These are phyloP conservation scores for Panthera uncia DNA, from an alignment of 2,113 vertebrate genomes.

Conservation along the genomic window DNA sequence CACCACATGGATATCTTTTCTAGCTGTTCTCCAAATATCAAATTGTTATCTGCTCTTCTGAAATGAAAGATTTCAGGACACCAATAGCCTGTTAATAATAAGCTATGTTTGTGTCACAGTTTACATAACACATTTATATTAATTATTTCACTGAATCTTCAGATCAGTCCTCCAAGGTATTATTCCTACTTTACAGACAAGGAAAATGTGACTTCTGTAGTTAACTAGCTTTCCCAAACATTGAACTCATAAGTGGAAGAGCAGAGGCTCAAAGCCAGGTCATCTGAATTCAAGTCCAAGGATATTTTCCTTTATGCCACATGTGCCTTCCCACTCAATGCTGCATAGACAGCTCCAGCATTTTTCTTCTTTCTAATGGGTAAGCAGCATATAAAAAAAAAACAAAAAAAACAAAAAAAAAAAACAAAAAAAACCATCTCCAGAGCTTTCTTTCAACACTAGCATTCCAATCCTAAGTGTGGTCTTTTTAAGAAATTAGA, in stretches of 20 bases:
- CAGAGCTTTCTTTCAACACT: neutral
- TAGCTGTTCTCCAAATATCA: neutral
- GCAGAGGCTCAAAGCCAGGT: neutral
- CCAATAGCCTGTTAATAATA: neutral
- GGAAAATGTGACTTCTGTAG: neutral
- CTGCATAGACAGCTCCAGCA: neutral
- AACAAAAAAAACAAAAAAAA: slow-evolving; percentile 27
- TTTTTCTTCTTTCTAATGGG: neutral
- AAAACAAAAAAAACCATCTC: slow-evolving; percentile 22
- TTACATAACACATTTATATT: neutral
- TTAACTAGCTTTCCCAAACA: neutral
- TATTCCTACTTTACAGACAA: neutral
- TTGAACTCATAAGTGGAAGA: neutral
- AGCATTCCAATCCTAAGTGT: neutral
- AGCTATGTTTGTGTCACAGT: neutral
- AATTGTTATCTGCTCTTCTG: neutral
- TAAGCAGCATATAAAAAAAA: neutral
- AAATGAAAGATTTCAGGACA: neutral
- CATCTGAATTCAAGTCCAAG: neutral
- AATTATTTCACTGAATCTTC: neutral
- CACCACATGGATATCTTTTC: neutral
- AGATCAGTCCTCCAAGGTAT: neutral
- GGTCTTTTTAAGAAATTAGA: slow-evolving; percentile 26
- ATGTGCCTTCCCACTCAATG: neutral
- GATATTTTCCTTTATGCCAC: neutral